A percentile compares a stretch with the other conserved stretches of the same genome.
Evolutionary conservation across 2,888 invertebrate species (phyloP).

Genomic region (Watsonalla cultraria): DNA sequence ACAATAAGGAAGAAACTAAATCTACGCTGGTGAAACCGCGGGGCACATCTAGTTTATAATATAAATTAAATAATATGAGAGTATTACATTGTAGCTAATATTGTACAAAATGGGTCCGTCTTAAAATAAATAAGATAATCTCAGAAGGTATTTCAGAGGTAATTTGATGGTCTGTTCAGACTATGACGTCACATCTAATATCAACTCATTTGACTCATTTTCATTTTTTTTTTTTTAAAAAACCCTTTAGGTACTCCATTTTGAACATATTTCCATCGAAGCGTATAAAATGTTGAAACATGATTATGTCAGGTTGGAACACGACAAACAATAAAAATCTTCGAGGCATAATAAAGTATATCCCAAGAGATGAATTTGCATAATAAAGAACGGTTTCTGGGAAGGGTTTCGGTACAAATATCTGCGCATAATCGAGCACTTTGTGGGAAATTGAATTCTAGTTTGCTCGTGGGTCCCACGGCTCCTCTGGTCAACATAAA

Average conservation of each 20-base stretch:
- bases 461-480: slow-evolving; percentile 21
- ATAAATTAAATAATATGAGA: too few relatives aligned
- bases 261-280: neutral
- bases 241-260: too few relatives aligned
- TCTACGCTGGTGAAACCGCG: too few relatives aligned
- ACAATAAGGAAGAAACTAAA: too few relatives aligned
- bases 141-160: too few relatives aligned
- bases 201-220: neutral
- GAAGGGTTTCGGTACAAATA: slow-evolving; percentile 52
- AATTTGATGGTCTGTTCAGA: too few relatives aligned
- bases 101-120: too few relatives aligned
- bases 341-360: slow-evolving; percentile 38
- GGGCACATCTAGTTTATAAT: too few relatives aligned
- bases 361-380: slow-evolving; percentile 53
- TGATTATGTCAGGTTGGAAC: neutral
- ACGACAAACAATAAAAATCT: slow-evolving; percentile 15
- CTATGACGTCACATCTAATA: neutral
- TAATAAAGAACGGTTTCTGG: slow-evolving; percentile 47
- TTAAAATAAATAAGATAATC: too few relatives aligned
- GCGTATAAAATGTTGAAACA: neutral
- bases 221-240: too few relatives aligned
- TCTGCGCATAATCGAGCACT: slow-evolving; percentile 52
- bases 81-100: too few relatives aligned
- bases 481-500: neutral
- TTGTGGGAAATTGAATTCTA: slow-evolving; percentile 49